Evolutionary conservation across 2,113 vertebrate genomes (phyloP).

Genomic region (Oophaga pumilio): DNA sequence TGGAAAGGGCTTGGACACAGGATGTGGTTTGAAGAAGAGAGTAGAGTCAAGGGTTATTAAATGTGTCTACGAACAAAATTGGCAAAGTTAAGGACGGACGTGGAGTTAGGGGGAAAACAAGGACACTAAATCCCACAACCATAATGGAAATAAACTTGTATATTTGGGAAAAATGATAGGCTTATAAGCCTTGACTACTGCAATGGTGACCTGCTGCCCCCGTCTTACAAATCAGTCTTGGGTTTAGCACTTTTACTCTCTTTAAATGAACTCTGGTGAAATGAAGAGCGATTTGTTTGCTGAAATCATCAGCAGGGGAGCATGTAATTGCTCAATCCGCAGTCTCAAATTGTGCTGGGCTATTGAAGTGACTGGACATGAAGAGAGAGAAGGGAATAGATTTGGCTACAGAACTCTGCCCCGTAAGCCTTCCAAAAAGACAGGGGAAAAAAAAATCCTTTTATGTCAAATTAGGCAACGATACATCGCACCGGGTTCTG

Average conservation of each 20-base stretch:
- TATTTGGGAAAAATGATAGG: not conserved
- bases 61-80: too few species aligned
- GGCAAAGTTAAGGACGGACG: too few species aligned
- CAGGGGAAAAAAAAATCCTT: not conserved
- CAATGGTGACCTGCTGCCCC: not conserved
- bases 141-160: not conserved
- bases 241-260: not conserved
- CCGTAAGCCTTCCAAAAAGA: slow-evolving; percentile 23
- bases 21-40: too few species aligned
- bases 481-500: slow-evolving; percentile 30
- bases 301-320: slow-evolving; percentile 12
- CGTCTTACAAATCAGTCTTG: slow-evolving; percentile 6
- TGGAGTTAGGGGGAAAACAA: too few species aligned
- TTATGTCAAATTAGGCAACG: slow-evolving; percentile 56
- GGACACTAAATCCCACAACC: not conserved
- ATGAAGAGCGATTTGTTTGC: slow-evolving; percentile 27
- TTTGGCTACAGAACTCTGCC: not conserved
- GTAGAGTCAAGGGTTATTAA: too few species aligned
- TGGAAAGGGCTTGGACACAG: too few species aligned
- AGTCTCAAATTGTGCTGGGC: slow-evolving; percentile 4
- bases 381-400: slow-evolving; percentile 19
- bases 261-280: slow-evolving; percentile 22
- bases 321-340: slow-evolving; percentile 19
- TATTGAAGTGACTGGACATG: slow-evolving; percentile 31
- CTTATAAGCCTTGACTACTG: not conserved